Percentiles rank a stretch among this genome's conserved stretches.
phyloP scores from a whole-genome alignment of 2,113 vertebrate species.

The Eublepharis macularius region DNA sequence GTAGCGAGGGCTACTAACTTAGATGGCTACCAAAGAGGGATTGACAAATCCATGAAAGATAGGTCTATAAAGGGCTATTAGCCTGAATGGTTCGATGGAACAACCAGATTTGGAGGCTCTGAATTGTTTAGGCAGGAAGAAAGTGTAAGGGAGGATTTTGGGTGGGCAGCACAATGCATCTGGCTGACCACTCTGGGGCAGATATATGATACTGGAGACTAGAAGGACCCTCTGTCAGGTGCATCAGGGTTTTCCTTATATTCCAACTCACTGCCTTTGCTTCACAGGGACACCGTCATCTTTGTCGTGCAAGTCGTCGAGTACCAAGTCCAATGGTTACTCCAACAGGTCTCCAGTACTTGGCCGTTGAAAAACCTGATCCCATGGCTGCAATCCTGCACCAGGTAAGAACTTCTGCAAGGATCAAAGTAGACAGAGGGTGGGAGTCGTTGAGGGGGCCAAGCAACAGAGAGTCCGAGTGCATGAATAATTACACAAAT shows the following conservation, averaged over 20 bases:
- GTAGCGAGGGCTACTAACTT: background rate
- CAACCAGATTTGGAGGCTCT: background rate
- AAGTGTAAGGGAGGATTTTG: too few relatives aligned
- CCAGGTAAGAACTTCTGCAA: background rate
- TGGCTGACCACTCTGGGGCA: background rate
- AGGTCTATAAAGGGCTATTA: background rate
- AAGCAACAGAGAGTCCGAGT: background rate
- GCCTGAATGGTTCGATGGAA: background rate
- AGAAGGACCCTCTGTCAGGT: background rate
- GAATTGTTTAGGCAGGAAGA: background rate
- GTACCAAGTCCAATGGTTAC: constrained; percentile 11
- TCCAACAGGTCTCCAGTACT: background rate
- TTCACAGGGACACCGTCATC: constrained; percentile 13
- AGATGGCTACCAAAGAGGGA: background rate
- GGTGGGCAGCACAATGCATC: background rate
- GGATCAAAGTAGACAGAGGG: background rate
- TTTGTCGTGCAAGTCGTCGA: constrained; percentile 7
- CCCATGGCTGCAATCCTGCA: background rate
- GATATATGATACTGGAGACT: background rate
- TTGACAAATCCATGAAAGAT: background rate
- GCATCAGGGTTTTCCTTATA: background rate
- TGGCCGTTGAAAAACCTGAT: background rate
- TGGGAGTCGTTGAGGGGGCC: too few relatives aligned
- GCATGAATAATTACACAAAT: background rate
- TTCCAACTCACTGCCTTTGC: too few relatives aligned